These are phyloP conservation scores for Portevinia maculata DNA, from an alignment of 2,888 invertebrate genomes.

Conservation along the genomic window DNA sequence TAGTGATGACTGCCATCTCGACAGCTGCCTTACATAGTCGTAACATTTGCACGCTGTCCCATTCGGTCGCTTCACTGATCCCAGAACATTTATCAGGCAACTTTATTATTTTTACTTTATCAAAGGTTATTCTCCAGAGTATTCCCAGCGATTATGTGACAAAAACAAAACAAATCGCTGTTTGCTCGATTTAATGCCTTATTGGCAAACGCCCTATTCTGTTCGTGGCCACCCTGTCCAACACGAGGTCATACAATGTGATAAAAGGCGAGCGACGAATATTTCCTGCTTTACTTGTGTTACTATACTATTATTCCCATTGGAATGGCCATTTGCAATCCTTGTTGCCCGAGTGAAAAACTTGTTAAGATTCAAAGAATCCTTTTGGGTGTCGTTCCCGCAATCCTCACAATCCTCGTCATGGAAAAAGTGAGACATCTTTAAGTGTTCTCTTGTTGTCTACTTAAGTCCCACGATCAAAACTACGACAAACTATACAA, in stretches of 20 bases:
- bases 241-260: slow-evolving; percentile 46
- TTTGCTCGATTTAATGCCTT: slow-evolving; percentile 70
- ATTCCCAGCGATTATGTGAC: slow-evolving; percentile 67
- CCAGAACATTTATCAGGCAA: slow-evolving; percentile 51
- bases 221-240: neutral
- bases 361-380: slow-evolving; percentile 65
- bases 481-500: slow-evolving; percentile 15
- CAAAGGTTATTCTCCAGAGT: slow-evolving; percentile 66
- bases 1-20: slow-evolving; percentile 52
- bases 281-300: slow-evolving; percentile 64
- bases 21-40: slow-evolving; percentile 26
- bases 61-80: slow-evolving; percentile 11
- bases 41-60: slow-evolving; percentile 23
- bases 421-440: slow-evolving; percentile 41
- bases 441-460: slow-evolving; percentile 69
- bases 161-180: slow-evolving; percentile 71
- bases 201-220: slow-evolving; percentile 48
- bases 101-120: slow-evolving; percentile 69
- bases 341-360: slow-evolving; percentile 59
- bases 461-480: slow-evolving; percentile 43
- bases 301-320: slow-evolving; percentile 58
- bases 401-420: slow-evolving; percentile 10
- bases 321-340: slow-evolving; percentile 59
- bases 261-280: slow-evolving; percentile 48
- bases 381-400: slow-evolving; percentile 67